Evolutionary conservation across 2,888 invertebrate species (phyloP).

Genomic region (Torymus texanus): DNA sequence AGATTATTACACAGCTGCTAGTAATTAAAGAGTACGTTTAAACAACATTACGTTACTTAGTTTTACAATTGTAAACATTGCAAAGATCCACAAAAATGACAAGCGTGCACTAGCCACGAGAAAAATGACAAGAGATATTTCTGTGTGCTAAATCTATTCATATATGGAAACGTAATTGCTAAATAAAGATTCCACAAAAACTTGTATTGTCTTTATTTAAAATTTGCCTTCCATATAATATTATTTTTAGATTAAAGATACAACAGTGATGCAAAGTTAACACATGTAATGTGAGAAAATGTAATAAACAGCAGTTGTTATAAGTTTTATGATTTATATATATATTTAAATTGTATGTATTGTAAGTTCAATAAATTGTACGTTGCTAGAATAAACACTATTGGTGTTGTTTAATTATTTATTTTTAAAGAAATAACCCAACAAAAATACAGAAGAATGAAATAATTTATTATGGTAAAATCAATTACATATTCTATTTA

Average conservation of each 20-base stretch:
- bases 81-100: conserved; percentile 20
- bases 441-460: conserved; percentile 21
- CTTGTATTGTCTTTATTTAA: conserved; percentile 33
- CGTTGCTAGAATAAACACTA: conserved; percentile 50
- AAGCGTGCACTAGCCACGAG: conserved; percentile 22
- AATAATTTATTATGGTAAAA: conserved; percentile 60
- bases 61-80: conserved; percentile 49
- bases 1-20: conserved; percentile 44
- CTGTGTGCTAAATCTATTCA: conserved; percentile 66
- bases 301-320: conserved; percentile 39
- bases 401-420: conserved; percentile 8
- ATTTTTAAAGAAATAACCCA: conserved; percentile 16
- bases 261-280: neutral
- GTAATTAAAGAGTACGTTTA: conserved; percentile 56
- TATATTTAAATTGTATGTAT: conserved; percentile 53
- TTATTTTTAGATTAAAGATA: conserved; percentile 11
- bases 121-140: conserved; percentile 24
- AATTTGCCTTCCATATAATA: conserved; percentile 35
- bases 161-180: conserved; percentile 66
- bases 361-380: conserved; percentile 58
- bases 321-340: conserved; percentile 46
- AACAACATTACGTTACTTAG: conserved; percentile 60
- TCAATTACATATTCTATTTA: conserved; percentile 45
- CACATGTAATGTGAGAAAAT: conserved; percentile 39
- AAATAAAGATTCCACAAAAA: conserved; percentile 66